Evolutionary conservation across 2,113 vertebrate species (phyloP), one percentile per base, ranked within the genome.

Genomic region (Tenebrosternarchus preto): DNA sequence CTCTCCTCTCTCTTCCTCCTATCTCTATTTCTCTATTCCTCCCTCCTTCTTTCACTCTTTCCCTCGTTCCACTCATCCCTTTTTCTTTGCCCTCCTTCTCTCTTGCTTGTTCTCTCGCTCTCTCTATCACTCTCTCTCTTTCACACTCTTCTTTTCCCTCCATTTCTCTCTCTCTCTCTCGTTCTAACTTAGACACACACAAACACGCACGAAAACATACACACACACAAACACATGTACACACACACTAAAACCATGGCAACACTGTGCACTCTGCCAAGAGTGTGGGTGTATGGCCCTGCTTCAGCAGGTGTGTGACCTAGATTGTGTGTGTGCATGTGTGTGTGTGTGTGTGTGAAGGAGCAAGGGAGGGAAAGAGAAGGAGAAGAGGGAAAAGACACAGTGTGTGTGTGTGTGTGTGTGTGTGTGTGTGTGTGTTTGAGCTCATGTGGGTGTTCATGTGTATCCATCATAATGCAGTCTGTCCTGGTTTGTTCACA

Each of bases 251-350:
- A 83, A 77, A 78, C 84, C 84, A 85, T 85, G 75, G 84, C 78
- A 85, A 85, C 84, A 81, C 75, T 75, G 72, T 83, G 70, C 50
- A 39, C 83, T 81, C 24, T 85, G 84, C 82, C 84, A 85, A 81
- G 78, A 83, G 73, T 74, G 84, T 73, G 74, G 69, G 81, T 81
- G 84, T 80, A 83, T 63, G 64, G 77, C 78, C 70, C 70, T 78
- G 82, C 81, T 85, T 81, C 74, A 85, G 84, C 84, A 85, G 84
- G 84, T 85, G 84, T 85, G 84, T 85, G 82, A 85, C 84, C 82
- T 78, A 83, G 82, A 78, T 83, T 83, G 82, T 81, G 66, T 85
- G 73, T n/a, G 57, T 50, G 74, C 56, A 77, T 78, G 82, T 36
- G 53, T 66, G 84, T 85, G n/a, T n/a, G n/a, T n/a, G n/a, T 33